Percentiles rank a stretch among this genome's conserved stretches.
These are phyloP conservation scores for Ganaspis brasiliensis DNA, from an alignment of 2,888 invertebrate species.

Conservation along the genomic window DNA sequence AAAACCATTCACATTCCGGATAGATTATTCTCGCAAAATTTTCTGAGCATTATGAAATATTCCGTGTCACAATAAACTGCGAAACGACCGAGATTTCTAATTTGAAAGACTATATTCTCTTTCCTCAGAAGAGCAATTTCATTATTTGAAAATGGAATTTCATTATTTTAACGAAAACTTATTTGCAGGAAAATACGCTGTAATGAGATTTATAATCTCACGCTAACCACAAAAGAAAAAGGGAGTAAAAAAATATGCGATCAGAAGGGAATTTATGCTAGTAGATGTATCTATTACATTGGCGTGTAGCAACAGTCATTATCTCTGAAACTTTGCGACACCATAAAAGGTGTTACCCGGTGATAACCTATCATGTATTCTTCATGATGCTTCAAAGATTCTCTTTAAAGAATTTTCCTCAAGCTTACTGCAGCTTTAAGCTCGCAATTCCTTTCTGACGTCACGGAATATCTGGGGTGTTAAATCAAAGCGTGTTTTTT, in stretches of 20 bases:
- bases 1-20: constrained; percentile 52
- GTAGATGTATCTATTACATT: constrained; percentile 62
- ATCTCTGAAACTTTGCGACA: constrained; percentile 58
- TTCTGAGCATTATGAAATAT: constrained; percentile 53
- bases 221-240: not conserved
- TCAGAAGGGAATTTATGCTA: not conserved
- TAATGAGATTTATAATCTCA: constrained; percentile 1
- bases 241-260: not conserved
- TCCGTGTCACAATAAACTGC: constrained; percentile 58
- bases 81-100: constrained; percentile 44
- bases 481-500: constrained; percentile 21
- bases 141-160: constrained; percentile 19
- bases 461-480: constrained; percentile 1
- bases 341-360: constrained; percentile 56
- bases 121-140: constrained; percentile 43
- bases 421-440: constrained; percentile 4
- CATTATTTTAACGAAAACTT: constrained; percentile 52
- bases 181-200: not conserved
- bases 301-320: constrained; percentile 56
- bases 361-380: constrained; percentile 44
- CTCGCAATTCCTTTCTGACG: not conserved
- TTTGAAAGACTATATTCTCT: constrained; percentile 54
- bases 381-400: constrained; percentile 26
- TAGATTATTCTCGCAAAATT: constrained; percentile 39
- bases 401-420: constrained; percentile 6